Percentiles rank a stretch among this genome's conserved stretches.
Evolutionary conservation across 2,797 vertebrate genomes (phyloP).

Genomic region (Myotis daubentonii): DNA sequence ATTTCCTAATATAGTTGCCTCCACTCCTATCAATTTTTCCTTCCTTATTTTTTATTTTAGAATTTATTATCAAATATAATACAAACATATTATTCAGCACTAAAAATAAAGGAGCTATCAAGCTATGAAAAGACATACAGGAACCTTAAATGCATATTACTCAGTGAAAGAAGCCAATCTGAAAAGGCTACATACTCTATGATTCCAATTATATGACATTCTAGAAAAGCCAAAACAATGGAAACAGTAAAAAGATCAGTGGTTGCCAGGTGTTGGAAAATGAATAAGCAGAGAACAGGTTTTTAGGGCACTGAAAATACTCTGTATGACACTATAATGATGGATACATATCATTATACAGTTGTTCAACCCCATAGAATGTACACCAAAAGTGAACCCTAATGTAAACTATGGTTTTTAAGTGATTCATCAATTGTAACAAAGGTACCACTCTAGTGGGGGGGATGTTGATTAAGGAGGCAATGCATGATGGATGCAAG

Average conservation of each 20-base stretch:
- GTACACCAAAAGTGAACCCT: background rate
- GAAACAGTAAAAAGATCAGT: background rate
- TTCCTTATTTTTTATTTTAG: background rate
- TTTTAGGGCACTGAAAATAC: background rate
- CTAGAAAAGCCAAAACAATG: background rate
- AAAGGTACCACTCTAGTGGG: background rate
- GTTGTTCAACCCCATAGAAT: background rate
- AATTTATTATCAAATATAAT: constrained; percentile 25
- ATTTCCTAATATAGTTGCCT: constrained; percentile 34
- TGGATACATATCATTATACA: background rate
- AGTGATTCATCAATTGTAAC: background rate
- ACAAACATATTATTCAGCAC: constrained; percentile 23
- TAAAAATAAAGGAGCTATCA: background rate
- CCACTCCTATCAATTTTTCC: background rate
- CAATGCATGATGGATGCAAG: background rate
- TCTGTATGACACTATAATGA: background rate
- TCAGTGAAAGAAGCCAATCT: background rate
- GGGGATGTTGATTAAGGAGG: background rate
- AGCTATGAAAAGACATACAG: background rate
- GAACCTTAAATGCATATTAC: background rate
- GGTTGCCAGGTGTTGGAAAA: background rate
- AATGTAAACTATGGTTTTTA: background rate
- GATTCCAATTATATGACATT: background rate
- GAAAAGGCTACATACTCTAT: background rate
- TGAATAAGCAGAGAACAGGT: background rate